Evolutionary conservation across 1,140 invertebrate genomes (phyloP), one percentile per base, ranked within the genome.

Genomic region (Latrodectus geometricus): DNA sequence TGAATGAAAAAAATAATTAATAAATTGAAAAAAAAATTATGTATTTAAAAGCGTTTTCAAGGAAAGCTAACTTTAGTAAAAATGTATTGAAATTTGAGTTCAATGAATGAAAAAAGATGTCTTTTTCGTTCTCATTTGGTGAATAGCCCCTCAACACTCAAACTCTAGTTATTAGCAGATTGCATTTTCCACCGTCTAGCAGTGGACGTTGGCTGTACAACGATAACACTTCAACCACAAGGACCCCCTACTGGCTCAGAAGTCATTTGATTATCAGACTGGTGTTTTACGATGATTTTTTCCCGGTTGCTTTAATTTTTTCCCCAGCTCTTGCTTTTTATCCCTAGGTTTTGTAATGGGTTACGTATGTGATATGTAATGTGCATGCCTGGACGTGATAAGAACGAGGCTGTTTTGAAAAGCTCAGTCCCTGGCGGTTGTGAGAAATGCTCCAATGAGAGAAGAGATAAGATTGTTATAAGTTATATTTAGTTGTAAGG

Each of bases 271-370:
- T 76, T 84, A 84, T 84, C 82, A 54, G n/a, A 84, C 72, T 68
- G 82, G 68, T 84, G 73, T 70, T 84, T 84, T 84, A 84, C 65
- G 82, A 48, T 23, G 81, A 76, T 76, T 84, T 84, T 84, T 84
- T 76, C 56, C 61, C 12, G 52, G 2, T 20, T 23, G 54, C 77
- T 49, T 52, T 35, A 14, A 23, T 68, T 79, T 68, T 79, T 68
- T 49, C 35, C 9, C 56, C 4, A 4, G 17, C 56, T 23, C 14
- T 9, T 54, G 17, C 49, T 74, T 56, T 79, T 49, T 52, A n/a
- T 23, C 17, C n/a, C 23, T 20, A 49, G 50, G 69, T 82, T 82
- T 74, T 74, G 82, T 76, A 84, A 75, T 84, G 72, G 81, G 49
- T 20, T 56, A 52, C 66, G 49, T n/a, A 68, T 17, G 35, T 17